A percentile compares a stretch with the other conserved stretches of the same genome.
These are phyloP conservation scores for Microtus pennsylvanicus DNA, from an alignment of 2,113 vertebrate genomes.

Conservation along the genomic window DNA sequence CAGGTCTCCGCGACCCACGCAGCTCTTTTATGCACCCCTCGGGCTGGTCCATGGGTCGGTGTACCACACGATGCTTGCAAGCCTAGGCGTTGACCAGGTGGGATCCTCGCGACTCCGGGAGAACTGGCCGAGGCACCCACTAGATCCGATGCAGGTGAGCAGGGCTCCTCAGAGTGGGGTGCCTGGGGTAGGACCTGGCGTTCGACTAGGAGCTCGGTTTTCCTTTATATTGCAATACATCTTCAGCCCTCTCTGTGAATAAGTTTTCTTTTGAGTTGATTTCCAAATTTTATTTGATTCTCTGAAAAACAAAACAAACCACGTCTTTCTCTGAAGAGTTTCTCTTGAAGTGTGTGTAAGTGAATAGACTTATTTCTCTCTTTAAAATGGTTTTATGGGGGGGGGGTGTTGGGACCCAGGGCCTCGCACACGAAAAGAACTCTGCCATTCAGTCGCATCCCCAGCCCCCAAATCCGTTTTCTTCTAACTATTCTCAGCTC, in stretches of 20 bases:
- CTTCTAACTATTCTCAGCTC: no score
- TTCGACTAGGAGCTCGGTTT: no score
- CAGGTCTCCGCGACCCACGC: conserved; percentile 33
- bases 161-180: background rate
- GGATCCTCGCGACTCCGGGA: conserved; percentile 8
- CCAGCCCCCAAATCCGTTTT: background rate
- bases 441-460: no score
- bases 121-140: no score
- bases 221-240: background rate
- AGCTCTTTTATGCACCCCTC: background rate
- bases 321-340: background rate
- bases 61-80: background rate
- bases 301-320: background rate
- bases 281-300: background rate
- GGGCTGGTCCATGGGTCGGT: conserved; percentile 18
- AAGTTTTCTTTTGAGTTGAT: background rate
- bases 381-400: background rate
- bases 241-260: background rate
- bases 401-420: background rate
- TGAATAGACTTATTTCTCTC: background rate
- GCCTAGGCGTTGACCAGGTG: conserved; percentile 7
- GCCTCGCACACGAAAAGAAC: background rate
- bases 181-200: no score
- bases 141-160: no score
- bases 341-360: background rate